Evolutionary conservation across 2,797 vertebrate genomes (phyloP).

Genomic region (Pteropus rufus): DNA sequence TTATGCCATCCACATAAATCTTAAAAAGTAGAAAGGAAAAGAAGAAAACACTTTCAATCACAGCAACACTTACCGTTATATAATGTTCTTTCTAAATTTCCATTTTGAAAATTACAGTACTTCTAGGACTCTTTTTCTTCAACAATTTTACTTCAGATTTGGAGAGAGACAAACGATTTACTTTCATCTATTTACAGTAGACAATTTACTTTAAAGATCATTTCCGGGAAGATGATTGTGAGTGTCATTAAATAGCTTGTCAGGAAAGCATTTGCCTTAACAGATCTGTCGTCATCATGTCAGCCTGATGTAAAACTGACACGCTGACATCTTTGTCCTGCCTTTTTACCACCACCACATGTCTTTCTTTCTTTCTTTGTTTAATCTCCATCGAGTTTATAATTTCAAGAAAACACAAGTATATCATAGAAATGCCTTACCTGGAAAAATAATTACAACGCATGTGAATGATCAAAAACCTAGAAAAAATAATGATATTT

Average conservation of each 20-base stretch:
- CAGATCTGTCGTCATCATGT: slow-evolving; percentile 31
- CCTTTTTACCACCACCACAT: background rate
- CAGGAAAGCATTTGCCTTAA: slow-evolving; percentile 52
- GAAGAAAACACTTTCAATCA: background rate
- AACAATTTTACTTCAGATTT: slow-evolving; percentile 45
- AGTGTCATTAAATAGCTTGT: slow-evolving; percentile 71
- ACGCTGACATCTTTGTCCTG: background rate
- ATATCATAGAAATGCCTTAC: background rate
- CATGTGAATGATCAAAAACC: background rate
- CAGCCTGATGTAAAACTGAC: slow-evolving; percentile 39
- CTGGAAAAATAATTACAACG: background rate
- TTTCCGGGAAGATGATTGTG: slow-evolving; percentile 67
- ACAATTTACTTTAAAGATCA: slow-evolving; percentile 61
- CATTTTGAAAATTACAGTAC: slow-evolving; percentile 38
- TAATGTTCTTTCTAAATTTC: background rate
- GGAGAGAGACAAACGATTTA: slow-evolving; percentile 49
- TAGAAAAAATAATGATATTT: slow-evolving; percentile 20
- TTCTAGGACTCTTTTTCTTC: slow-evolving; percentile 34
- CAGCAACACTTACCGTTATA: background rate
- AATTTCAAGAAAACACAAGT: background rate
- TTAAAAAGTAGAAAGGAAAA: background rate
- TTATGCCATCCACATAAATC: background rate
- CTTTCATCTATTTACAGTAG: slow-evolving; percentile 67
- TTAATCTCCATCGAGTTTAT: background rate
- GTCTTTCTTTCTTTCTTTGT: background rate